These are phyloP conservation scores for Henricia sp. DNA, from an alignment of 53 echinoderm and acorn worm genomes.

Conservation along the genomic window DNA sequence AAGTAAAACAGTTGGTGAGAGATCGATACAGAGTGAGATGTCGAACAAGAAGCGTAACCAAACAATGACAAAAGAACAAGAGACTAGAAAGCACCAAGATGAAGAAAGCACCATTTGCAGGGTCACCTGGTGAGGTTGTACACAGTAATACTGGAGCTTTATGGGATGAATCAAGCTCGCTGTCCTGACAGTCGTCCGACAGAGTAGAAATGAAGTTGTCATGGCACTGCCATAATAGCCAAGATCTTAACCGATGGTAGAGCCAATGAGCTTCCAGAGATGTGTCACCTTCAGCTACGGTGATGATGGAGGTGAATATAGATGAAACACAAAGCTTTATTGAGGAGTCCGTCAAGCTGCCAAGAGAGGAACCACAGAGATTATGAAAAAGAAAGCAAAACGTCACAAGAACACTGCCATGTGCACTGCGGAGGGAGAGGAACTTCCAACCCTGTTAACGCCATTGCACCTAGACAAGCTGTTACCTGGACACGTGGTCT, in stretches of 20 bases:
- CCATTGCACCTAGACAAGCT: not conserved
- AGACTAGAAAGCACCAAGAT: not conserved
- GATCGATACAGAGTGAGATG: not conserved
- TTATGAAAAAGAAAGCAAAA: not conserved
- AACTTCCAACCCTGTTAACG: not conserved
- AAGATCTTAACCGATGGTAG: not conserved
- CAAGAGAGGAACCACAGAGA: conserved; percentile 14
- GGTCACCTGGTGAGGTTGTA: not conserved
- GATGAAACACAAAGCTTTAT: not conserved
- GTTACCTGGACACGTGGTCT: conserved; percentile 8
- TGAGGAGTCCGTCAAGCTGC: not conserved
- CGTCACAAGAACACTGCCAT: not conserved
- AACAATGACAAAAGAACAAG: not conserved
- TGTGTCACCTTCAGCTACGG: not conserved
- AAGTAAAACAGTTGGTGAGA: not conserved
- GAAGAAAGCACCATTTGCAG: conserved; percentile 15
- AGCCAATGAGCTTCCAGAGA: not conserved
- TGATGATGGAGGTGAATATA: not conserved
- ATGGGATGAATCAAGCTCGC: not conserved
- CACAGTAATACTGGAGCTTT: not conserved
- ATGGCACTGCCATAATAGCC: not conserved
- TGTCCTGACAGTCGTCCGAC: not conserved
- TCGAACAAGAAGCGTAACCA: conserved; percentile 26
- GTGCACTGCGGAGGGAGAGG: not conserved
- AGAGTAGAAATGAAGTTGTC: not conserved